phyloP scores from a whole-genome alignment of 2,888 invertebrate species.

The Acanthosepion lycidas region DNA sequence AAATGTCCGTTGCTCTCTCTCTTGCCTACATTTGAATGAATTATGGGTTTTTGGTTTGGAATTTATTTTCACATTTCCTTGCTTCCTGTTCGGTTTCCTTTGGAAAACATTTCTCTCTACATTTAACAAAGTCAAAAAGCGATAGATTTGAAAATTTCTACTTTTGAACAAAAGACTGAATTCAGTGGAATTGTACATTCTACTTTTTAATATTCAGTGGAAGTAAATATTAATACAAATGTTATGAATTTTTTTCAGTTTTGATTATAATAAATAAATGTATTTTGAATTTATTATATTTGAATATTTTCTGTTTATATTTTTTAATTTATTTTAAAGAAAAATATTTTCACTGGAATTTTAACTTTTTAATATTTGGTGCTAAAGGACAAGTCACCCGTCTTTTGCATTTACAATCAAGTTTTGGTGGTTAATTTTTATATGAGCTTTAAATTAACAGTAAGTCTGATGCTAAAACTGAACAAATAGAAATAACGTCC shows the following conservation, averaged over 20 bases:
- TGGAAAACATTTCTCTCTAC: not conserved
- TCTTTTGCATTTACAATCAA: too few relatives aligned
- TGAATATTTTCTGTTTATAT: not conserved
- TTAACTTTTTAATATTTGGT: not conserved
- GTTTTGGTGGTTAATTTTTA: too few relatives aligned
- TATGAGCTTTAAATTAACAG: too few relatives aligned
- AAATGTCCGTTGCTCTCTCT: not conserved
- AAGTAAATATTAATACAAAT: not conserved
- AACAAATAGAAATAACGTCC: too few relatives aligned
- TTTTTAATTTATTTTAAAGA: not conserved
- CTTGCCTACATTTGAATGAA: not conserved
- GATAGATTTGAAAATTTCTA: not conserved
- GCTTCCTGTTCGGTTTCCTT: not conserved
- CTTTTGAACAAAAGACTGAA: not conserved
- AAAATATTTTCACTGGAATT: not conserved
- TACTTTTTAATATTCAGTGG: too few relatives aligned
- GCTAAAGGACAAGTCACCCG: too few relatives aligned
- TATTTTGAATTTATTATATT: not conserved
- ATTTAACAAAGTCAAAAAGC: not conserved
- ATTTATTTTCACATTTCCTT: not conserved
- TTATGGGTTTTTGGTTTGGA: not conserved
- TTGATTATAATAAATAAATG: not conserved
- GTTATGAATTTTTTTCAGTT: not conserved
- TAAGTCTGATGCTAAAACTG: too few relatives aligned
- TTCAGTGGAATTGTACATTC: not conserved